Evolutionary conservation across 1,140 invertebrate genomes (phyloP).

Genomic region (Achroia grisella): DNA sequence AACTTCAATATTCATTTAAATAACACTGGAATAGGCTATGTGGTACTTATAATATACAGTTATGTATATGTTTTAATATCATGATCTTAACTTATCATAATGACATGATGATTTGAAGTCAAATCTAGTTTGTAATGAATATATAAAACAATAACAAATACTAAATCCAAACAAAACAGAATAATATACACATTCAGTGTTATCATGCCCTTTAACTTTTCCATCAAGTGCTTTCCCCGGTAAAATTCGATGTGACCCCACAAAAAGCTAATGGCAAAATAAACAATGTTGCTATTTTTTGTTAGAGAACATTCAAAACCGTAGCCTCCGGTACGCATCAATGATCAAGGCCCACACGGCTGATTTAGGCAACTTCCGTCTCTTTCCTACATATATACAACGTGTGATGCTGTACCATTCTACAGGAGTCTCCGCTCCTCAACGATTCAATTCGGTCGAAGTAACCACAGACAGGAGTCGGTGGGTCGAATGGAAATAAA

Average conservation of each 20-base stretch:
- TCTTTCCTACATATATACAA: conserved; percentile 5
- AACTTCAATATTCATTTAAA: too few relatives aligned
- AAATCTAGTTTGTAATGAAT: too few relatives aligned
- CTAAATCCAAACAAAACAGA: too few relatives aligned
- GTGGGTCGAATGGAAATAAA: conserved; percentile 15
- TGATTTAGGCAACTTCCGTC: conserved; percentile 2
- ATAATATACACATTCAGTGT: too few relatives aligned
- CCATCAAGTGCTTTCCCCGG: too few relatives aligned
- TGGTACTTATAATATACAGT: too few relatives aligned
- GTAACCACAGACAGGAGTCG: conserved; percentile 25
- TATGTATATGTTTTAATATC: too few relatives aligned
- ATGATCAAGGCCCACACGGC: conserved; percentile 26
- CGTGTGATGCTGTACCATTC: conserved; percentile 10
- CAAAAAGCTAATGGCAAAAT: conserved; percentile 14
- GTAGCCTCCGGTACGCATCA: conserved; percentile 22
- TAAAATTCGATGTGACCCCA: neutral
- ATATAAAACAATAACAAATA: too few relatives aligned
- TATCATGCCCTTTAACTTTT: too few relatives aligned
- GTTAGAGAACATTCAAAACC: conserved; percentile 18
- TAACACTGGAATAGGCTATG: too few relatives aligned
- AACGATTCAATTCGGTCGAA: conserved; percentile 30
- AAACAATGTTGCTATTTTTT: conserved; percentile 35
- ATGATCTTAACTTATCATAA: too few relatives aligned
- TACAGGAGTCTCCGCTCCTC: conserved; percentile 20
- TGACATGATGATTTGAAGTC: too few relatives aligned